Base-by-base conservation (phyloP, 2,797 vertebrate genomes). In the Gambelia wislizenii region DNA sequence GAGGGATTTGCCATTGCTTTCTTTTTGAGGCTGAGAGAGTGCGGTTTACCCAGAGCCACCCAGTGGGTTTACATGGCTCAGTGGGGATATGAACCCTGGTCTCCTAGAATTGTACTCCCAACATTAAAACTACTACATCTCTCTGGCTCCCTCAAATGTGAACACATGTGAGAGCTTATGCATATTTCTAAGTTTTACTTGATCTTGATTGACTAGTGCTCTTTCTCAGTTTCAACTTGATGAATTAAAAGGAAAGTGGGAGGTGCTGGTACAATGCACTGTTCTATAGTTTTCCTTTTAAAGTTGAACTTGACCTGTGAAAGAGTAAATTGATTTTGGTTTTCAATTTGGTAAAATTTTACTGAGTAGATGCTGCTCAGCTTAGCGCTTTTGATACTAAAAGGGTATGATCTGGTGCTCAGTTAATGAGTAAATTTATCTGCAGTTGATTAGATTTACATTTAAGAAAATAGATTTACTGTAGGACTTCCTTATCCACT, bases 241-340 rank as follows among this genome's bases (percentile, higher is more conserved):
- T 13, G 61, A 84, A 84, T 54, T 39, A 84, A 77, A 64, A 36
- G 84, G 30, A 86, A 44, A 64, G 72, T 75, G 27, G 52, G 69
- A 12, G 0, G 25, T 85, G 30, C 18, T 85, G 3, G 39, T 44
- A 44, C 16, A 47, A 12, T 20, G 7, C 47, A 75, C 16, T 59
- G 52, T 61, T 25, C 6, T 81, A 59, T 4, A 81, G 20, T 80
- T 61, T 25, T 39, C 3, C 39, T 85, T 74, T 77, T 77, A 86
- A 64, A 44, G 18, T 59, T 61, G 47, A 20, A 59, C 27, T 42
- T 64, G 20, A 12, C 52, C 25, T 84, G 49, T 42, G 22, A 22
- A 44, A 30, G 20, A 52, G 54, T 77, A 36, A 70, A 42, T 18
- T 85, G n/a, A 79, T 87, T 52, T 77, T 87, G n/a, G 6, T 79